Percentiles rank a stretch among this genome's conserved stretches.
phyloP scores from a whole-genome alignment of 23 tunicate genomes.

The Oikopleura vanhoeffeni region DNA sequence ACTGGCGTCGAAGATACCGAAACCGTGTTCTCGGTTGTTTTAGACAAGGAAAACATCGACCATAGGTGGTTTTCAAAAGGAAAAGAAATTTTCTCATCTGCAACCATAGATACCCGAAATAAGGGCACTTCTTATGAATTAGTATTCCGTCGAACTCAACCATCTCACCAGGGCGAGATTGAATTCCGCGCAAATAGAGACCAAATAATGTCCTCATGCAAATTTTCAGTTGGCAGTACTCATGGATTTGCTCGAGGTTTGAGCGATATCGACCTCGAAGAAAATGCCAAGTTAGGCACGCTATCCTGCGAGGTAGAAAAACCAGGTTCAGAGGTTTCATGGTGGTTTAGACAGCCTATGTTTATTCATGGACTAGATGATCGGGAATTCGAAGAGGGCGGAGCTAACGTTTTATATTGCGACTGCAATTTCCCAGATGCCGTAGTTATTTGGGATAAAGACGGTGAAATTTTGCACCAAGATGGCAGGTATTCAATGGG shows the following conservation, averaged over 20 bases:
- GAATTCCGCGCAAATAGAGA: too few species aligned
- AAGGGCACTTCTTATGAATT: too few species aligned
- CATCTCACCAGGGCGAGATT: too few species aligned
- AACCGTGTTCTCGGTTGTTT: too few species aligned
- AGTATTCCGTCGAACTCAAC: too few species aligned
- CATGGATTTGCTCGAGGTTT: not conserved
- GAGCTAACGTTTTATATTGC: not conserved
- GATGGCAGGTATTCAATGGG: slow-evolving; percentile 32
- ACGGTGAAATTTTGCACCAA: slow-evolving; percentile 34
- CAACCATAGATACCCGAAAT: too few species aligned
- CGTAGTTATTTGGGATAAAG: slow-evolving; percentile 17
- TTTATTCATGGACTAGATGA: not conserved
- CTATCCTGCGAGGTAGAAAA: not conserved
- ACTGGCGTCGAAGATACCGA: too few species aligned
- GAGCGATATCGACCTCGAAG: not conserved
- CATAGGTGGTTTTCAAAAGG: too few species aligned
- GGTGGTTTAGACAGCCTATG: not conserved
- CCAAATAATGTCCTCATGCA: too few species aligned
- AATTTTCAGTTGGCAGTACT: not conserved
- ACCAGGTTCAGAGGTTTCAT: not conserved
- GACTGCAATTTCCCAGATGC: not conserved
- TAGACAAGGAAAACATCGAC: too few species aligned
- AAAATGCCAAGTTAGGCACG: not conserved
- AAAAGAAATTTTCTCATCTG: too few species aligned
- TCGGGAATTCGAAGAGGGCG: not conserved